phyloP scores from a whole-genome alignment of 64 coral and sea anemone genomes.

The Actinia equina region DNA sequence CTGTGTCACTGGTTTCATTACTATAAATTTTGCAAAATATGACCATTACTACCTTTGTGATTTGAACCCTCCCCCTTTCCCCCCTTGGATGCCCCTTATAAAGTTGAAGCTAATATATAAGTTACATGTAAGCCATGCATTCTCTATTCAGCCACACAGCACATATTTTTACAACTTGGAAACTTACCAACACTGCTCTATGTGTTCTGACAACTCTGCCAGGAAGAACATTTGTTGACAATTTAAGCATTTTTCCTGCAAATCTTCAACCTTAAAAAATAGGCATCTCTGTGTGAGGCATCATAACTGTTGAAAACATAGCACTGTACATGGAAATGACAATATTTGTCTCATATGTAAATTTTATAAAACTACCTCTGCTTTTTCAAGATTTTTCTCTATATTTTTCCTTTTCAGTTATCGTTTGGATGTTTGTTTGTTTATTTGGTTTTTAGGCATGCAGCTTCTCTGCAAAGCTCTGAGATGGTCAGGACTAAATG shows the following conservation, averaged over 20 bases:
- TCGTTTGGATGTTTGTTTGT: too few species aligned
- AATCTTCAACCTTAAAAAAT: constrained; percentile 18
- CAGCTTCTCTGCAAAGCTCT: too few species aligned
- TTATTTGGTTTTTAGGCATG: too few species aligned
- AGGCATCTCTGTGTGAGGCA: neutral
- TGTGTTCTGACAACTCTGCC: constrained; percentile 13
- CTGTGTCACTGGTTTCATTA: neutral
- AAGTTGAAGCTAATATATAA: neutral
- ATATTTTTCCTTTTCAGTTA: too few species aligned
- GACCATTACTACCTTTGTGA: neutral
- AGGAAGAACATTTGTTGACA: constrained; percentile 13
- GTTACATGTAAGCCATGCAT: neutral
- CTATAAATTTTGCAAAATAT: neutral
- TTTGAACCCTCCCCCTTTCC: neutral
- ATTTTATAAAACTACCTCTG: too few species aligned
- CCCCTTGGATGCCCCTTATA: too few species aligned
- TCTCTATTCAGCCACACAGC: constrained; percentile 13
- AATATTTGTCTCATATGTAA: too few species aligned
- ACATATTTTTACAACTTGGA: constrained; percentile 25
- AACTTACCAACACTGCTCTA: constrained; percentile 21
- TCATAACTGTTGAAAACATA: too few species aligned
- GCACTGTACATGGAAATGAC: too few species aligned
- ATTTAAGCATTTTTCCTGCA: constrained; percentile 23
- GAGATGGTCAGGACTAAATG: too few species aligned
- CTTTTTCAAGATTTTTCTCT: too few species aligned